Conservation (phyloP, 2,888 invertebrate genomes). For the Dasypolia templi region DNA sequence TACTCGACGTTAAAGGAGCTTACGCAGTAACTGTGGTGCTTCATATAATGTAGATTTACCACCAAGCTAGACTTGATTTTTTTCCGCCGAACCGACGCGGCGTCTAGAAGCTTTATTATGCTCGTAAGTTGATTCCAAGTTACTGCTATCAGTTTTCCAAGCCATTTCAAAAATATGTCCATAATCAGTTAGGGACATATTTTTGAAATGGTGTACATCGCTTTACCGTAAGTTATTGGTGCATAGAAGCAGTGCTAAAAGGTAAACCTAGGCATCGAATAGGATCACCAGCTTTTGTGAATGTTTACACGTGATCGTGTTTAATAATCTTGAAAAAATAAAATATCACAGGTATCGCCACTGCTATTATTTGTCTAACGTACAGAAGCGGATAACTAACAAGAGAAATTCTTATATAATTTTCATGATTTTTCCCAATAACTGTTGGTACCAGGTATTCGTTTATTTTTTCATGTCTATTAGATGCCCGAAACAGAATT, state of each 20-base stretch:
- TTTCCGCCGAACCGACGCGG: background rate
- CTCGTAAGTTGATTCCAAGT: background rate
- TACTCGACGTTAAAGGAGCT: slow-evolving; percentile 5
- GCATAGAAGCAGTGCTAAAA: background rate
- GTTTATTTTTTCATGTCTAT: background rate
- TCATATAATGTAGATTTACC: slow-evolving; percentile 34
- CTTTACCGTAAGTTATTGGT: background rate
- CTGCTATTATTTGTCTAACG: background rate
- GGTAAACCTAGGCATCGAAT: background rate
- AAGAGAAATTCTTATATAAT: background rate
- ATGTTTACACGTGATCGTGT: background rate
- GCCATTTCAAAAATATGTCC: no score
- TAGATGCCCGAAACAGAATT: background rate
- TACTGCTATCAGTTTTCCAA: background rate
- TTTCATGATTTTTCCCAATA: background rate
- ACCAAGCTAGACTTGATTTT: slow-evolving; percentile 1
- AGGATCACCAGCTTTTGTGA: background rate
- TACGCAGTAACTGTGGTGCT: slow-evolving; percentile 1
- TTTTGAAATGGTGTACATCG: background rate
- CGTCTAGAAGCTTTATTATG: background rate
- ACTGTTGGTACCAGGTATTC: background rate
- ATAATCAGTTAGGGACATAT: no score
- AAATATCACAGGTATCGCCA: background rate
- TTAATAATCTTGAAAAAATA: background rate
- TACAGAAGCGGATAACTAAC: background rate